phyloP scores from a whole-genome alignment of 2,888 invertebrate genomes.

The Drosophila limbata region DNA sequence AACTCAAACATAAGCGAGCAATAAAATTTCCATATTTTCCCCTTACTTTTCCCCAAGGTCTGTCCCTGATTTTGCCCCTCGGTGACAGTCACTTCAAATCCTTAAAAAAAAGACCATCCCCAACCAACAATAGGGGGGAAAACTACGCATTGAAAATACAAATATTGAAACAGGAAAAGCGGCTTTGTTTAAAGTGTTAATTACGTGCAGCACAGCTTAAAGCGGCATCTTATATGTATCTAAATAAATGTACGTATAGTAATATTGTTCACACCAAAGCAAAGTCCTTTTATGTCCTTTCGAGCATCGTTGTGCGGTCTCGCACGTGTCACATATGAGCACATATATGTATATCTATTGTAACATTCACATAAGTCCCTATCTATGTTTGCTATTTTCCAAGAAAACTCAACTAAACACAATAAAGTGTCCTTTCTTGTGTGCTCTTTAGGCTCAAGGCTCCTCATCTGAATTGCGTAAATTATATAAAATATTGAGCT shows the following conservation, averaged over 20 bases:
- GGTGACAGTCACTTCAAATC: slow-evolving; percentile 24
- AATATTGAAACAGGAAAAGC: slow-evolving; percentile 71
- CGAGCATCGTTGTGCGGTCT: slow-evolving; percentile 21
- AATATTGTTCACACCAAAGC: background rate
- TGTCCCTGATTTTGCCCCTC: slow-evolving; percentile 29
- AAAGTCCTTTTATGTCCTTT: slow-evolving; percentile 34
- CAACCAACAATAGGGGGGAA: slow-evolving; percentile 12
- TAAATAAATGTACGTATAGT: background rate
- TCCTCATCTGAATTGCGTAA: slow-evolving; percentile 9
- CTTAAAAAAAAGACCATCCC: slow-evolving; percentile 32
- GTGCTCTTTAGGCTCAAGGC: slow-evolving; percentile 8
- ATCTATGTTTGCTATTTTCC: background rate
- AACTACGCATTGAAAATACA: slow-evolving; percentile 67
- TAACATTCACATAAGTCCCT: background rate
- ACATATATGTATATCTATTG: background rate
- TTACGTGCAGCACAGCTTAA: slow-evolving; percentile 61
- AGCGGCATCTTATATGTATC: slow-evolving; percentile 27
- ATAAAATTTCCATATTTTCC: slow-evolving; percentile 80
- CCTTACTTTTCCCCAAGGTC: slow-evolving; percentile 28
- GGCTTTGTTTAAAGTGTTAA: slow-evolving; percentile 70
- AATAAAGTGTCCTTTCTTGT: slow-evolving; percentile 7
- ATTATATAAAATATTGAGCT: slow-evolving; percentile 17
- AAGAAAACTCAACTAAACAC: slow-evolving; percentile 11
- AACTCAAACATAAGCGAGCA: slow-evolving; percentile 82
- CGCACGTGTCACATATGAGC: slow-evolving; percentile 36